Conservation (phyloP, 2,797 vertebrate species). For the Galaxias olidus region DNA sequence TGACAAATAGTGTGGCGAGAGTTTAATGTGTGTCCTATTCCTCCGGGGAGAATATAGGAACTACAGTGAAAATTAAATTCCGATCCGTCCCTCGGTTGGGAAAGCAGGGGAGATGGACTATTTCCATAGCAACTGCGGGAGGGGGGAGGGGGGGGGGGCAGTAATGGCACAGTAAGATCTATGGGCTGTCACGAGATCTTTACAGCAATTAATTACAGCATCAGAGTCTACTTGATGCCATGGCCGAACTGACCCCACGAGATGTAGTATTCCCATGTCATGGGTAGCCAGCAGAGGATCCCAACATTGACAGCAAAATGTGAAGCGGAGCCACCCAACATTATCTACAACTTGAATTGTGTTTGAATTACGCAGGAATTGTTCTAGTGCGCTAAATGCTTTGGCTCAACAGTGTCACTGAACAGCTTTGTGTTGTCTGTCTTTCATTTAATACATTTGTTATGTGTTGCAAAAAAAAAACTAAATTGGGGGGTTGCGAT, state of each 20-base stretch:
- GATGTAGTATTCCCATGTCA: no score
- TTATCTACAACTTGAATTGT: conserved; percentile 32
- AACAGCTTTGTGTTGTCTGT: not conserved
- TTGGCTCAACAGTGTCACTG: not conserved
- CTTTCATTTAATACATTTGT: not conserved
- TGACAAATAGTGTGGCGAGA: conserved; percentile 35
- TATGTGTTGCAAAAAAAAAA: no score
- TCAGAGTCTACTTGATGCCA: conserved; percentile 20
- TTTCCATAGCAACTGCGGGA: conserved; percentile 39
- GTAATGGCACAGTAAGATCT: conserved; percentile 28
- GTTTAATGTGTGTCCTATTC: conserved; percentile 23
- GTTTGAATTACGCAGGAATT: conserved; percentile 3
- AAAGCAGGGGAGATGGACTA: conserved; percentile 28
- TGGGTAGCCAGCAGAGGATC: no score
- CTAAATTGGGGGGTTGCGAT: no score
- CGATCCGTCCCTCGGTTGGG: conserved; percentile 33
- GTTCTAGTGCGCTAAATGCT: not conserved
- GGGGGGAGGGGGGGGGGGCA: no score
- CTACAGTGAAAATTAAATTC: conserved; percentile 28
- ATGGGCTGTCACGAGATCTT: conserved; percentile 45
- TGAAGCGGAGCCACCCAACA: no score
- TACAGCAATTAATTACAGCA: conserved; percentile 54
- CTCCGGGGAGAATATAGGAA: conserved; percentile 35
- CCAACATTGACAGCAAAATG: no score
- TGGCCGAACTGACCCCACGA: no score